Conservation (phyloP, 2,113 vertebrate genomes). For the Conger conger region DNA sequence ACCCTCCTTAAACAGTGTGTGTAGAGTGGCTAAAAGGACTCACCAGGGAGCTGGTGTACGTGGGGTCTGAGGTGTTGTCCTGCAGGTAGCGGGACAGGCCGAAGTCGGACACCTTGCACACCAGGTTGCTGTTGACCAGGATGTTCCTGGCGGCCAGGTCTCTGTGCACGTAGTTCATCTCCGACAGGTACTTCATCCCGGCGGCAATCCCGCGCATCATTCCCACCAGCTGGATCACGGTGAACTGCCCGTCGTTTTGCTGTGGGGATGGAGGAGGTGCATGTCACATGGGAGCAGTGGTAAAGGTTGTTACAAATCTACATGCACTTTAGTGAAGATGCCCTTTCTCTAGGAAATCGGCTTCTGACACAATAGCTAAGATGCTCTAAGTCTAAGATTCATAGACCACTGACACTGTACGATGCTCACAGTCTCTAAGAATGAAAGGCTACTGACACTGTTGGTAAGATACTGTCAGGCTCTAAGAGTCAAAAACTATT, state of each 20-base stretch:
- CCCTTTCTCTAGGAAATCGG: no score
- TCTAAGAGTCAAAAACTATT: no score
- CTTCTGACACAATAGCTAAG: not conserved
- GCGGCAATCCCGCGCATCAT: constrained; percentile 96
- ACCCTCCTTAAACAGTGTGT: not conserved
- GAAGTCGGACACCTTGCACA: constrained; percentile 97
- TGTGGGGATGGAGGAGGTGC: constrained; percentile 46
- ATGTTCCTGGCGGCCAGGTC: constrained; percentile 97
- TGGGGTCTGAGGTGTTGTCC: constrained; percentile 94
- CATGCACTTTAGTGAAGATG: no score
- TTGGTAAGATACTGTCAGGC: no score
- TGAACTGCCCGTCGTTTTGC: constrained; percentile 99
- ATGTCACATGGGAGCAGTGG: no score
- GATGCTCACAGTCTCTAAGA: not conserved
- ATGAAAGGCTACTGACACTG: not conserved
- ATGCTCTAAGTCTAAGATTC: not conserved
- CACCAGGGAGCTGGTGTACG: constrained; percentile 97
- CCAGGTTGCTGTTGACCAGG: constrained; percentile 96
- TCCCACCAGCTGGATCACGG: constrained; percentile 96
- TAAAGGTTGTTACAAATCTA: no score
- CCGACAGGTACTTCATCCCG: constrained; percentile 97
- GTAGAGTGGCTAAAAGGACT: constrained; percentile 34
- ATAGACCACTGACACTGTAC: not conserved
- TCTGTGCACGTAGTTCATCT: constrained; percentile 97
- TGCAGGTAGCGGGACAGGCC: constrained; percentile 95